Percentiles rank a stretch among this genome's conserved stretches.
Conservation (phyloP, 2,113 vertebrate genomes). For the Brachyistius frenatus region DNA sequence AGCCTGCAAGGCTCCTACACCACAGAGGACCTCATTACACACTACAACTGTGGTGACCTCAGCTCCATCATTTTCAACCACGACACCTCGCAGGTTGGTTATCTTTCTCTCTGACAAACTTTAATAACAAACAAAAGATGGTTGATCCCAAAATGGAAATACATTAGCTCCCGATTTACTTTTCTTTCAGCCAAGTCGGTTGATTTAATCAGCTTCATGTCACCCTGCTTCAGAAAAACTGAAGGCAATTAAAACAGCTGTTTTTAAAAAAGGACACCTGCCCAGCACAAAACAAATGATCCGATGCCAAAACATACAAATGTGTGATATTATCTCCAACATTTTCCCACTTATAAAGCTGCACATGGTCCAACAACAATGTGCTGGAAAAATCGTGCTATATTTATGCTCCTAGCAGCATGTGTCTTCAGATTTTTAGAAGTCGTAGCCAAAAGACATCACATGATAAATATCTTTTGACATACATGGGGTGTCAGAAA, state of each 20-base stretch:
- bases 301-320: conserved; percentile 7
- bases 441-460: neutral
- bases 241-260: neutral
- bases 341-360: conserved; percentile 20
- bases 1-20: conserved; percentile 88
- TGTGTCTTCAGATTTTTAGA: conserved; percentile 1
- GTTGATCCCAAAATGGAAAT: neutral
- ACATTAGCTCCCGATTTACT: neutral
- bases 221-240: neutral
- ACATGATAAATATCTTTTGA: neutral
- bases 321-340: conserved; percentile 1
- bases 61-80: conserved; percentile 92
- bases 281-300: conserved; percentile 16
- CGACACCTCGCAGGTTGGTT: conserved; percentile 89
- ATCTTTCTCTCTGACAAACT: neutral
- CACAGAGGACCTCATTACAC: conserved; percentile 91
- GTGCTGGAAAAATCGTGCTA: neutral
- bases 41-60: conserved; percentile 92
- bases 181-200: neutral
- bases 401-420: neutral
- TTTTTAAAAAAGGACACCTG: neutral
- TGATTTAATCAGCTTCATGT: neutral
- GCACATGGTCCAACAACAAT: neutral
- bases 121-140: neutral
- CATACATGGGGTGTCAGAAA: neutral